These are phyloP conservation scores for Deroptyus accipitrinus DNA, from an alignment of 2,113 vertebrate species.

Conservation along the genomic window DNA sequence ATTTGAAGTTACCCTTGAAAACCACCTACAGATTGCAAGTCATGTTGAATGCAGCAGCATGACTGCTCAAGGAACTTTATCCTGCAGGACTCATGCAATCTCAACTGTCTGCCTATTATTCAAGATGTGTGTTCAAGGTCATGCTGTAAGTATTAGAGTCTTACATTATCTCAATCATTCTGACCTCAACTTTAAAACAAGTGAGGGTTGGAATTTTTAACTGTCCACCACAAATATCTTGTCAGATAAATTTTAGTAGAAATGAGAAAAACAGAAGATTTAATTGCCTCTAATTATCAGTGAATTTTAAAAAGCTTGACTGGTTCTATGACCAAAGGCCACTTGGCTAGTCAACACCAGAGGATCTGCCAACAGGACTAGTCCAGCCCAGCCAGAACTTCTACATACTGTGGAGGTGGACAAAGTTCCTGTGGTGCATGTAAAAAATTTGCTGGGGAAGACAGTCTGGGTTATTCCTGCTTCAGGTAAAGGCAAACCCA, in stretches of 20 bases:
- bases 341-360: too few relatives aligned
- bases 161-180: background rate
- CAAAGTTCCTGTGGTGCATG: too few relatives aligned
- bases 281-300: background rate
- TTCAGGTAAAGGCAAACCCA: too few relatives aligned
- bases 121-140: constrained; percentile 44
- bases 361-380: too few relatives aligned
- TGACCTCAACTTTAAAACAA: constrained; percentile 33
- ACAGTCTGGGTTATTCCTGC: too few relatives aligned
- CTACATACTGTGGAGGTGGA: too few relatives aligned
- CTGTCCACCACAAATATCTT: background rate
- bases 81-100: constrained; percentile 23
- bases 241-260: background rate
- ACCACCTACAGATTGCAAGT: constrained; percentile 51
- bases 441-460: too few relatives aligned
- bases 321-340: background rate
- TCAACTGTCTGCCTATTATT: constrained; percentile 27
- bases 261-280: background rate
- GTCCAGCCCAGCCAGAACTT: too few relatives aligned
- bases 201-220: background rate
- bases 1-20: constrained; percentile 72
- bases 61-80: constrained; percentile 51
- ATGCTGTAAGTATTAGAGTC: background rate
- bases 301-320: background rate
- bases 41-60: constrained; percentile 43